Percentiles rank a stretch among this genome's conserved stretches.
Conservation (phyloP, 1,140 invertebrate species). For the Drosophila kohkoa region DNA sequence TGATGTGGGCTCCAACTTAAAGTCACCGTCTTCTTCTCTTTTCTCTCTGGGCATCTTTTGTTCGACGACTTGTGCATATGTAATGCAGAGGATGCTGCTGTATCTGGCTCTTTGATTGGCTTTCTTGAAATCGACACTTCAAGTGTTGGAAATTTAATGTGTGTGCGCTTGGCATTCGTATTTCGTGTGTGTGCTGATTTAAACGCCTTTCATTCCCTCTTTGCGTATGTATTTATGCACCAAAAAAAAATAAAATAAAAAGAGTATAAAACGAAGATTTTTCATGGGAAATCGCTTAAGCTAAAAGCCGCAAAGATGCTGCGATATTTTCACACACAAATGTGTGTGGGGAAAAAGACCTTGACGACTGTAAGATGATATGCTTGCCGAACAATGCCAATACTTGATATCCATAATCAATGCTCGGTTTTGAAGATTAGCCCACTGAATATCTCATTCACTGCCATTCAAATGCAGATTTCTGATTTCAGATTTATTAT, state of each 20-base stretch:
- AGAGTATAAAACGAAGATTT: constrained; percentile 12
- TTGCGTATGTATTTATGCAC: constrained; percentile 52
- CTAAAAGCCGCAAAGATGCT: constrained; percentile 28
- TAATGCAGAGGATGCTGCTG: constrained; percentile 37
- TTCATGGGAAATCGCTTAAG: constrained; percentile 58
- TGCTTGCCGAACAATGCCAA: constrained; percentile 18
- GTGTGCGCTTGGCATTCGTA: background rate
- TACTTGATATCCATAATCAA: constrained; percentile 15
- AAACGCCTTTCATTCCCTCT: constrained; percentile 32
- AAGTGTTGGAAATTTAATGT: constrained; percentile 55
- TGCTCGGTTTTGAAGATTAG: constrained; percentile 26
- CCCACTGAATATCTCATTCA: constrained; percentile 30
- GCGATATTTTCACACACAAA: constrained; percentile 16
- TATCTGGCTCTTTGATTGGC: constrained; percentile 40
- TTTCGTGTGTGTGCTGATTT: constrained; percentile 29
- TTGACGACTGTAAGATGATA: constrained; percentile 26
- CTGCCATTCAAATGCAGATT: constrained; percentile 31
- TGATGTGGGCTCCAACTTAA: constrained; percentile 33
- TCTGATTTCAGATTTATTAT: constrained; percentile 16
- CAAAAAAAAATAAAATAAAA: background rate
- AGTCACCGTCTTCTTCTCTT: constrained; percentile 4
- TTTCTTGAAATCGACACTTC: constrained; percentile 60
- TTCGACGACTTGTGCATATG: constrained; percentile 45
- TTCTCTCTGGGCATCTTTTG: constrained; percentile 36
- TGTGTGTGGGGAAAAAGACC: constrained; percentile 24